These are phyloP conservation scores for Adelges cooleyi DNA, from an alignment of 1,140 invertebrate species.

Conservation along the genomic window DNA sequence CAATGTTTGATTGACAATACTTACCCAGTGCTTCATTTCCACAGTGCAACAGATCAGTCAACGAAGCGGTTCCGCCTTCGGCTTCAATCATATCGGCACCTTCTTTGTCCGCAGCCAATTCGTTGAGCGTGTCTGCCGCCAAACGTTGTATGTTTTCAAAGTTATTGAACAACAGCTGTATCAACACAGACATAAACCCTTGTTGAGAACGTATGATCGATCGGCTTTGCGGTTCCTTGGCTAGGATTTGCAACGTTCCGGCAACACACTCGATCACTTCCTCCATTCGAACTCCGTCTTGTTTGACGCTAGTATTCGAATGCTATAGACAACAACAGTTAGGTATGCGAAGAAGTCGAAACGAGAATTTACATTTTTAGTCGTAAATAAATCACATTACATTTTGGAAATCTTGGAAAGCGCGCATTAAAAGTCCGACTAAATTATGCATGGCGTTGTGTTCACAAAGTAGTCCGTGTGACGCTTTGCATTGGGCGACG, in stretches of 20 bases:
- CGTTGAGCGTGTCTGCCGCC: conserved; percentile 89
- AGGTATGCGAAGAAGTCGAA: neutral
- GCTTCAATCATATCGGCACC: conserved; percentile 94
- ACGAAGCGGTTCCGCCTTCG: conserved; percentile 87
- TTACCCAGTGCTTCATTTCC: conserved; percentile 64
- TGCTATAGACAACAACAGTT: conserved; percentile 53
- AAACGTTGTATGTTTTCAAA: conserved; percentile 90
- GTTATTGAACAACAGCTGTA: conserved; percentile 79
- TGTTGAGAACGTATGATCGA: conserved; percentile 82
- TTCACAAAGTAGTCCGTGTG: conserved; percentile 85
- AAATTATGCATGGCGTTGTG: conserved; percentile 89
- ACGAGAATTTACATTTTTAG: neutral
- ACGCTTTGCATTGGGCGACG: conserved; percentile 86
- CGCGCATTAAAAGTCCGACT: conserved; percentile 80
- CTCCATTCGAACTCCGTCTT: conserved; percentile 95
- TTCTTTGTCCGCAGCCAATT: conserved; percentile 90
- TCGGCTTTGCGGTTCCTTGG: conserved; percentile 83
- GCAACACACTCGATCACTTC: conserved; percentile 96
- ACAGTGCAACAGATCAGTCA: conserved; percentile 90
- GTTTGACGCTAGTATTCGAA: conserved; percentile 58
- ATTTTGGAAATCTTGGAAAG: conserved; percentile 75
- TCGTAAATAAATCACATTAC: conserved; percentile 8
- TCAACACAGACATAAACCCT: conserved; percentile 79
- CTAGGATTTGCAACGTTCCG: conserved; percentile 93
- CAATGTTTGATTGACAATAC: no score